Percentiles rank a stretch among this genome's conserved stretches.
Evolutionary conservation across 2,113 vertebrate species (phyloP).

Genomic region (Trematomus loennbergii): DNA sequence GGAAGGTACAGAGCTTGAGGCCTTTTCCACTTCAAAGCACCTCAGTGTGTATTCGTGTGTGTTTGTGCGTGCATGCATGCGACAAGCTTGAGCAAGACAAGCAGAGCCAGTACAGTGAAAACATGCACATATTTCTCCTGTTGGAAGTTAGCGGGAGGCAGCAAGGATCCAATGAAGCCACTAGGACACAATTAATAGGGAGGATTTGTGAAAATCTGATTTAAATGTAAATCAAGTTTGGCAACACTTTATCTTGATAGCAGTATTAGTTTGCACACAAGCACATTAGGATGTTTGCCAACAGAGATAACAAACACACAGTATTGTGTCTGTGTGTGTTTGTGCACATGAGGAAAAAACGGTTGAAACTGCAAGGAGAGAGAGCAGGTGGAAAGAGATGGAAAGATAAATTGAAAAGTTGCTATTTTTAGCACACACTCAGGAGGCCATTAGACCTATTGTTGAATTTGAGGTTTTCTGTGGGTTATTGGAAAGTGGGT

Average conservation of each 20-base stretch:
- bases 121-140: conserved; percentile 57
- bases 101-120: conserved; percentile 55
- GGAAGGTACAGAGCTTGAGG: conserved; percentile 78
- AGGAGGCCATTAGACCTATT: conserved; percentile 58
- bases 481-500: conserved; percentile 38
- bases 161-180: conserved; percentile 28
- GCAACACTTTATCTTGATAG: not conserved
- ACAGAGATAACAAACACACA: not conserved
- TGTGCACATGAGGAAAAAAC: conserved; percentile 14
- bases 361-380: conserved; percentile 21
- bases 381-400: conserved; percentile 48
- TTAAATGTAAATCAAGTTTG: conserved; percentile 33
- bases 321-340: conserved; percentile 20
- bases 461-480: conserved; percentile 42
- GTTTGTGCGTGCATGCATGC: conserved; percentile 56
- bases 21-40: conserved; percentile 80
- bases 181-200: conserved; percentile 28
- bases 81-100: conserved; percentile 75
- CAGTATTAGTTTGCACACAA: conserved; percentile 15
- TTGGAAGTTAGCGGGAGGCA: conserved; percentile 30
- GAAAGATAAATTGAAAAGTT: conserved; percentile 57
- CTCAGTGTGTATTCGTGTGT: conserved; percentile 58
- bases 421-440: conserved; percentile 57
- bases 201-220: conserved; percentile 32
- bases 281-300: conserved; percentile 19